A percentile compares a stretch with the other conserved stretches of the same genome.
Evolutionary conservation across 2,113 vertebrate genomes (phyloP).

Genomic region (Mohoua ochrocephala): DNA sequence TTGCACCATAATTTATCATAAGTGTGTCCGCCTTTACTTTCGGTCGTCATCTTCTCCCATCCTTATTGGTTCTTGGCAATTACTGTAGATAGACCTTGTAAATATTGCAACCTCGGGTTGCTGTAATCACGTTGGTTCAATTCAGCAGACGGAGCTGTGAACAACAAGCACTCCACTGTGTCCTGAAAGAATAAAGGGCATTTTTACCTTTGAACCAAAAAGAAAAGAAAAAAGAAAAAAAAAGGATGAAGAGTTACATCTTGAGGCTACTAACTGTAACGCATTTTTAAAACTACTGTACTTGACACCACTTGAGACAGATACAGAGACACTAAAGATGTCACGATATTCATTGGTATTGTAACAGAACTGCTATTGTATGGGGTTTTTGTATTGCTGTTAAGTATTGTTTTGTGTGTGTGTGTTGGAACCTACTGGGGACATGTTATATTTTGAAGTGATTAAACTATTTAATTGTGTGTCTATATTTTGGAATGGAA

Average conservation of each 20-base stretch:
- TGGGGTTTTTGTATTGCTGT: conserved; percentile 84
- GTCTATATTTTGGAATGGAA: conserved; percentile 89
- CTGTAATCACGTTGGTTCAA: conserved; percentile 67
- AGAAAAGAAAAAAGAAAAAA: not conserved
- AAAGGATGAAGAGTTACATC: conserved; percentile 63
- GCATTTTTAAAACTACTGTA: conserved; percentile 78
- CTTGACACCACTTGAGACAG: conserved; percentile 77
- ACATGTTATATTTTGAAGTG: conserved; percentile 90
- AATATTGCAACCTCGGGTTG: conserved; percentile 72
- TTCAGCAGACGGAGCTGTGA: conserved; percentile 64
- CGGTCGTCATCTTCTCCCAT: conserved; percentile 69
- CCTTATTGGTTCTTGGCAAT: conserved; percentile 72
- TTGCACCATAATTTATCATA: conserved; percentile 77
- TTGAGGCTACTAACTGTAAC: conserved; percentile 73
- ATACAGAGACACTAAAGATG: conserved; percentile 76
- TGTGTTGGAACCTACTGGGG: conserved; percentile 80
- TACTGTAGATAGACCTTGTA: conserved; percentile 81
- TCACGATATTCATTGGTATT: conserved; percentile 80
- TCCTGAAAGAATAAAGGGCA: conserved; percentile 70
- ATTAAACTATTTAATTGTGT: conserved; percentile 89
- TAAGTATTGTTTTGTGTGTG: conserved; percentile 82
- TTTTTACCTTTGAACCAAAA: conserved; percentile 81
- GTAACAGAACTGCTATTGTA: conserved; percentile 84
- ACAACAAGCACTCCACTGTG: conserved; percentile 63
- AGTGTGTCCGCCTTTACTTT: conserved; percentile 75